Evolutionary conservation across 1,140 invertebrate species (phyloP), one percentile per base, ranked within the genome.

Genomic region (Paraescarpia echinospica): DNA sequence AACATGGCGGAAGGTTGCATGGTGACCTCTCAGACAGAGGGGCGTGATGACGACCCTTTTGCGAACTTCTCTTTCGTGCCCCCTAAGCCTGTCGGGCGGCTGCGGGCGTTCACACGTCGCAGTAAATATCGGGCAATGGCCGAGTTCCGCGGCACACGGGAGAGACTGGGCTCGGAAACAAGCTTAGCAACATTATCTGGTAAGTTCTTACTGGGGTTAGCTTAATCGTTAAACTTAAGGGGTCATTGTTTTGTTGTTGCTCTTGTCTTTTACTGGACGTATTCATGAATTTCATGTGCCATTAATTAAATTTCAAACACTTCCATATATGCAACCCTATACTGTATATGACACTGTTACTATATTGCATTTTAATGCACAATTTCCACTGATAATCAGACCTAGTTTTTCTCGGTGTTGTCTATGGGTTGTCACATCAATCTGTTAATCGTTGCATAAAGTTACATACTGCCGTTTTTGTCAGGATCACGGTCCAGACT

Each of bases 21-120:
- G 91, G 41, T 33, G 33, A 77, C 14, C 9, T 77, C 34, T 48
- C 35, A 91, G 34, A 18, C 34, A 18, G 41, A 33, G 34, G 18
- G 34, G 18, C 91, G 34, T 33, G 91, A 91, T 35, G 91, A 91
- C n/a, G 91, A 91, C n/a, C 91, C 91, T 33, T 91, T 91, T 48
- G 34, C 91, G 2, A 91, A 91, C 48, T 91, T 91, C 91, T 51
- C 34, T 4, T 91, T 35, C 41, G n/a, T 35, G 34, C 91, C 91
- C 33, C 91, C 91, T 22, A 91, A 91, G n/a, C 33, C 34, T 14
- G 33, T 33, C 8, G 48, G 48, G 22, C 34, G 34, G 14, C 41
- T 91, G n/a, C 34, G 91, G 8, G 91, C 35, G 0, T 91, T 91
- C 48, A 48, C 91, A 35, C 34, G 91, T 12, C 34, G 48, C 34